phyloP scores from a whole-genome alignment of 2,888 invertebrate genomes.

The Coremacera marginata region DNA sequence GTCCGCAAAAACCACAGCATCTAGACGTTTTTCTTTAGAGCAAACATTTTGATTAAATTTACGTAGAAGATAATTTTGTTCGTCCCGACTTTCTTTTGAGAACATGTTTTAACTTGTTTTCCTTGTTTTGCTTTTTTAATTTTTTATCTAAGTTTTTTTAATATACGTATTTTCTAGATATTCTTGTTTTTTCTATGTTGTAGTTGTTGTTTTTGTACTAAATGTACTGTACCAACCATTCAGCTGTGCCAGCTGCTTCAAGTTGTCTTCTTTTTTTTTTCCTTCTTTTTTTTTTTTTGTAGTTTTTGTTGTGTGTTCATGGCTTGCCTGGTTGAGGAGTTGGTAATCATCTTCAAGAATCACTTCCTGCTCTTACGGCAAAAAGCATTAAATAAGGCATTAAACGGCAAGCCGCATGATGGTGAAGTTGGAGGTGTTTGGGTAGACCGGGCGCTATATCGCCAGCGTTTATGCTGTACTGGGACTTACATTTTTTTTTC shows the following conservation, averaged over 20 bases:
- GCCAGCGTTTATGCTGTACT: not conserved
- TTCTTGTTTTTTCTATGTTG: not conserved
- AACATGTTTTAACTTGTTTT: constrained; percentile 19
- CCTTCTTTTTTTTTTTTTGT: not conserved
- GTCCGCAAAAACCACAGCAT: not conserved
- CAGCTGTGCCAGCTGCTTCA: not conserved
- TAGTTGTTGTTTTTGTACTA: not conserved
- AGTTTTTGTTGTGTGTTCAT: not conserved
- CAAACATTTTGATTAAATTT: constrained; percentile 25
- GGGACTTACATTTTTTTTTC: not conserved
- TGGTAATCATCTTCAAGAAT: constrained; percentile 25
- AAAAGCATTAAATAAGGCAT: constrained; percentile 26
- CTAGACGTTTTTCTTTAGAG: not conserved
- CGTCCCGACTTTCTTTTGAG: constrained; percentile 6
- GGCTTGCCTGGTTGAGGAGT: constrained; percentile 1
- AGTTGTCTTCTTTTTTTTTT: not conserved
- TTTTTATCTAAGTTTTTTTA: not conserved
- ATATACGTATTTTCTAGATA: not conserved
- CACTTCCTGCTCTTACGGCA: constrained; percentile 29
- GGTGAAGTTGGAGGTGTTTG: not conserved
- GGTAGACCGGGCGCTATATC: not conserved
- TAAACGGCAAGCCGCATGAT: not conserved
- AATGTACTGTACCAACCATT: not conserved
- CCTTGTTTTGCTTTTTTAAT: not conserved
- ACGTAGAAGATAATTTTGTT: not conserved